These are phyloP conservation scores for Apostichopus leukothele DNA, from an alignment of 53 echinoderm and acorn worm genomes.

Conservation along the genomic window DNA sequence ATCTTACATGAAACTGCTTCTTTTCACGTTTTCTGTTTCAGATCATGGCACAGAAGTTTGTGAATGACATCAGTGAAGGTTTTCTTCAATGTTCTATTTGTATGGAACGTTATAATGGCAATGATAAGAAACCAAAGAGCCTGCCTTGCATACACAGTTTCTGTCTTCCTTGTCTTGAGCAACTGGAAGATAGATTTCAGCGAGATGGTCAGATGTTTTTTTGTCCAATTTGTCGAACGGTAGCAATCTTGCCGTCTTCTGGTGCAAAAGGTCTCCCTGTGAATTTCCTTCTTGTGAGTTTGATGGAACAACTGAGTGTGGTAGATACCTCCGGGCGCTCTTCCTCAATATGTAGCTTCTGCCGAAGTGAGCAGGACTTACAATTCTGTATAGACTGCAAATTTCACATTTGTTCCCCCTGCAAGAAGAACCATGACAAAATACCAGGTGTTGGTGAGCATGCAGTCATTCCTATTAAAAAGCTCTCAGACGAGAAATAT, in stretches of 20 bases:
- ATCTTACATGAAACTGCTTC: too few species aligned
- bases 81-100: conserved; percentile 19
- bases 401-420: not conserved
- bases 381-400: conserved; percentile 16
- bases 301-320: not conserved
- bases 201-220: not conserved
- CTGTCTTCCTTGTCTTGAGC: conserved; percentile 15
- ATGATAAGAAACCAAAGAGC: not conserved
- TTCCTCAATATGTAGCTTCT: conserved; percentile 4
- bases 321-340: not conserved
- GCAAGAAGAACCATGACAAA: not conserved
- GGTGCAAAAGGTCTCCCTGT: not conserved
- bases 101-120: not conserved
- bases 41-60: conserved; percentile 12
- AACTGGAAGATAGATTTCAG: not conserved
- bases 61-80: not conserved
- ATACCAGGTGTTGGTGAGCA: not conserved
- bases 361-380: not conserved
- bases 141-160: conserved; percentile 9
- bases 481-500: conserved; percentile 8
- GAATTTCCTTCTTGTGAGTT: not conserved
- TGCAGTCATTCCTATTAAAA: not conserved
- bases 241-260: not conserved
- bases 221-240: not conserved
- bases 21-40: not conserved